These are phyloP conservation scores for Xylota sylvarum DNA, from an alignment of 2,888 invertebrate species.

Conservation along the genomic window DNA sequence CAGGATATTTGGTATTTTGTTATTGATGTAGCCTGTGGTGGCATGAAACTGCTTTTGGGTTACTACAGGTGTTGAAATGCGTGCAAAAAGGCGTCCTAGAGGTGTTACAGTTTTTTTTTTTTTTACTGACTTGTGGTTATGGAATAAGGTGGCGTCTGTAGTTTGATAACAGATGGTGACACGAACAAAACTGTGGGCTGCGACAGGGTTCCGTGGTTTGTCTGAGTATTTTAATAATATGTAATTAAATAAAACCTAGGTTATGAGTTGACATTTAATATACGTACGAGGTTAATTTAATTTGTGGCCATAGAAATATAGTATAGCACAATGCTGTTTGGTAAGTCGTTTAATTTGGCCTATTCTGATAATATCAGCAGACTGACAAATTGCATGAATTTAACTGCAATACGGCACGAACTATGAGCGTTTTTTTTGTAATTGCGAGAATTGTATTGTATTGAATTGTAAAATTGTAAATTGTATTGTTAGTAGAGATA, in stretches of 20 bases:
- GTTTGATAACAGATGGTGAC: conserved; percentile 51
- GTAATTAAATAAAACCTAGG: conserved; percentile 9
- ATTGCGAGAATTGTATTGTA: too few species aligned
- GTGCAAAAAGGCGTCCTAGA: conserved; percentile 25
- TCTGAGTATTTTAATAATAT: conserved; percentile 8
- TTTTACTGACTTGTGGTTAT: conserved; percentile 28
- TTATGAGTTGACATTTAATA: conserved; percentile 1
- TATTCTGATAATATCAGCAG: background rate
- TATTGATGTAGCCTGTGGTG: conserved; percentile 24
- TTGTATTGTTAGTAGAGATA: too few species aligned
- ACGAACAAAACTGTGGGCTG: background rate
- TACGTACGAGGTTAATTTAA: background rate
- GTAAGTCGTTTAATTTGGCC: background rate
- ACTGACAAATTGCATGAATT: background rate
- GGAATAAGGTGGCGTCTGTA: conserved; percentile 25
- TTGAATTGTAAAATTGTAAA: too few species aligned
- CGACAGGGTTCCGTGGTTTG: conserved; percentile 33
- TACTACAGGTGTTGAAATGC: conserved; percentile 49
- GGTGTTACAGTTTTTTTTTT: conserved; percentile 35
- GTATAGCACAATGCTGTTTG: background rate
- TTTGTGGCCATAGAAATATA: background rate
- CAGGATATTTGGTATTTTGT: conserved; percentile 13
- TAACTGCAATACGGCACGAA: background rate
- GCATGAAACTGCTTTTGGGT: conserved; percentile 24
- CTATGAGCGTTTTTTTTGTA: background rate